Evolutionary conservation across 2,797 vertebrate species (phyloP).

Genomic region (Etheostoma perlongum): DNA sequence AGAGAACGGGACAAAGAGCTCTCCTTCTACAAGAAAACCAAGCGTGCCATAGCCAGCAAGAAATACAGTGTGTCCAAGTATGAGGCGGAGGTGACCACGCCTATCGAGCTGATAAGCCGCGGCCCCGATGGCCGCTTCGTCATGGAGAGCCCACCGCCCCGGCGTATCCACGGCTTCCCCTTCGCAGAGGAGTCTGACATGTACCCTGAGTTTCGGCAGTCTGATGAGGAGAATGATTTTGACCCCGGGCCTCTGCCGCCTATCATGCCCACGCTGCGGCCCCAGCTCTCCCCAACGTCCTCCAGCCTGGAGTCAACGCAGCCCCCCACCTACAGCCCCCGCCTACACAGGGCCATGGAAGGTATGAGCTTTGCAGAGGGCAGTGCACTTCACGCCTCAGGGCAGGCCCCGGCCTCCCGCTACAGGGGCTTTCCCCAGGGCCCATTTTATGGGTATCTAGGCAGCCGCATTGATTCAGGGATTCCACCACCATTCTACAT

Average conservation of each 20-base stretch:
- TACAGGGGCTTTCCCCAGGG: conserved; percentile 94
- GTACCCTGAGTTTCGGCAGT: conserved; percentile 99
- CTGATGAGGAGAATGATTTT: conserved; percentile 97
- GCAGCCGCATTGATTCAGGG: conserved; percentile 91
- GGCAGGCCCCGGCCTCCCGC: conserved; percentile 91
- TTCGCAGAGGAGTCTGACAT: conserved; percentile 99
- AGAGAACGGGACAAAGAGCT: conserved; percentile 93
- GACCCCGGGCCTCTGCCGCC: conserved; percentile 92
- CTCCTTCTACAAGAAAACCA: conserved; percentile 98
- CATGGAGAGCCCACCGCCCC: conserved; percentile 91
- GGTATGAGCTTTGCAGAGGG: conserved; percentile 91
- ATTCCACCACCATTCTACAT: conserved; percentile 97
- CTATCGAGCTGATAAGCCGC: conserved; percentile 98
- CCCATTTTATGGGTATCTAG: conserved; percentile 97
- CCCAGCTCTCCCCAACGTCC: conserved; percentile 96
- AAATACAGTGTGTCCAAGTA: conserved; percentile 99
- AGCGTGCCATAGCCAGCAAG: conserved; percentile 98
- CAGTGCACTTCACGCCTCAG: conserved; percentile 93
- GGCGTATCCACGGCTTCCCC: conserved; percentile 97
- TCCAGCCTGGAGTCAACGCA: conserved; percentile 99
- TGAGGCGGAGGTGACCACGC: conserved; percentile 95
- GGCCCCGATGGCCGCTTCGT: conserved; percentile 97
- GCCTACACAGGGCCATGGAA: conserved; percentile 94
- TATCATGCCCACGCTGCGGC: conserved; percentile 94
- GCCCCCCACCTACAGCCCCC: conserved; percentile 98